A percentile compares a stretch with the other conserved stretches of the same genome.
phyloP scores from a whole-genome alignment of 2,888 invertebrate species.

The Pristionchus entomophagus region DNA sequence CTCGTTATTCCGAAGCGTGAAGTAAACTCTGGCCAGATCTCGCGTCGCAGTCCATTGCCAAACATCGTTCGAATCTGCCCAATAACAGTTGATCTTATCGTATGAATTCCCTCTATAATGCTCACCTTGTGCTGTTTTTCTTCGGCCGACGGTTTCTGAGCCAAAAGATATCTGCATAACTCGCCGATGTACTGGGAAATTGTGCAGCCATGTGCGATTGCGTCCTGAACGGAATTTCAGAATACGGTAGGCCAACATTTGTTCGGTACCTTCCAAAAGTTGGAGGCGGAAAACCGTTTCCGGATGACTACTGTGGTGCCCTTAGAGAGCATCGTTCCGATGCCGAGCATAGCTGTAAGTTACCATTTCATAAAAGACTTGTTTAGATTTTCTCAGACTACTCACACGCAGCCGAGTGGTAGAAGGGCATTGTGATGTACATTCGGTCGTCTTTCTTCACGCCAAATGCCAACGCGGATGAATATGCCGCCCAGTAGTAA shows the following conservation, averaged over 20 bases:
- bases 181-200: conserved; percentile 79
- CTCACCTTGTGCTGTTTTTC: conserved; percentile 77
- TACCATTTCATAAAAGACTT: no score
- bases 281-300: conserved; percentile 93
- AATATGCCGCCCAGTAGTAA: conserved; percentile 73
- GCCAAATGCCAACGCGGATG: conserved; percentile 78
- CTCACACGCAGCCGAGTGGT: conserved; percentile 94
- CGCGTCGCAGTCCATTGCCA: conserved; percentile 93
- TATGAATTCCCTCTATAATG: no score
- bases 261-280: conserved; percentile 88
- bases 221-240: no score
- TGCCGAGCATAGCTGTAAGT: conserved; percentile 54
- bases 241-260: no score
- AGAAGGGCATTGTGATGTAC: conserved; percentile 93
- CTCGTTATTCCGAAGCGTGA: conserved; percentile 87
- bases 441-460: conserved; percentile 85
- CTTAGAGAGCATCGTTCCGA: conserved; percentile 61
- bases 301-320: conserved; percentile 88
- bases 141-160: conserved; percentile 77
- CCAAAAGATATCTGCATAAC: conserved; percentile 79
- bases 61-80: conserved; percentile 84
- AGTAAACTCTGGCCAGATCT: conserved; percentile 93
- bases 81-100: no score
- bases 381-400: background rate
- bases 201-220: conserved; percentile 52